phyloP scores from a whole-genome alignment of 2,888 invertebrate species.

The Eristalis tenax region DNA sequence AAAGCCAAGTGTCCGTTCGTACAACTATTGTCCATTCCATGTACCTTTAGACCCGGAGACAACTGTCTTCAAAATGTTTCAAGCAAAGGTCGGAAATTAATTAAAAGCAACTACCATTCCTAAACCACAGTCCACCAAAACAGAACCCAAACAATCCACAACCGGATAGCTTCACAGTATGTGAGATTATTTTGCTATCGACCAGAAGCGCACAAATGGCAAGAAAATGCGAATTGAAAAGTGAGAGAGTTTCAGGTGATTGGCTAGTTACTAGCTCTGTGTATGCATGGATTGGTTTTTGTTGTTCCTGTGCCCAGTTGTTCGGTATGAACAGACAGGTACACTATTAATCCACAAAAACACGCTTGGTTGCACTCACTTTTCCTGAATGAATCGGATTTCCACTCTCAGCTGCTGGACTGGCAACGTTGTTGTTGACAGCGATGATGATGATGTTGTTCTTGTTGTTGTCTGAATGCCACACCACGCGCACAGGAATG shows the following conservation, averaged over 20 bases:
- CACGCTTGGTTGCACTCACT: slow-evolving; percentile 67
- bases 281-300: background rate
- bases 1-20: too few species aligned
- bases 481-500: slow-evolving; percentile 1
- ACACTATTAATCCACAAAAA: slow-evolving; percentile 64
- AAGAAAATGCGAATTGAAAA: slow-evolving; percentile 63
- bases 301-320: background rate
- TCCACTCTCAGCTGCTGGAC: slow-evolving; percentile 55
- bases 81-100: too few species aligned
- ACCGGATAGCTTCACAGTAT: slow-evolving; percentile 35
- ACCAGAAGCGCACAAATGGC: slow-evolving; percentile 45
- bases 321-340: slow-evolving; percentile 51
- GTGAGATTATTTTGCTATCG: slow-evolving; percentile 22
- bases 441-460: slow-evolving; percentile 18
- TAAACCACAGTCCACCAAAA: too few species aligned
- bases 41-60: too few species aligned
- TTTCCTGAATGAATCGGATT: slow-evolving; percentile 65
- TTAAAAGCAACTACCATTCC: too few species aligned
- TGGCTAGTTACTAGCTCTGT: slow-evolving; percentile 23
- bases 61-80: too few species aligned
- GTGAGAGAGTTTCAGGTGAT: slow-evolving; percentile 66
- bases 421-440: background rate
- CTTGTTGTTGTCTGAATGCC: slow-evolving; percentile 16
- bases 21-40: too few species aligned
- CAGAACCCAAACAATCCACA: too few species aligned